Conservation (phyloP, 2,113 vertebrate species). For the Dendrocopos noguchii region DNA sequence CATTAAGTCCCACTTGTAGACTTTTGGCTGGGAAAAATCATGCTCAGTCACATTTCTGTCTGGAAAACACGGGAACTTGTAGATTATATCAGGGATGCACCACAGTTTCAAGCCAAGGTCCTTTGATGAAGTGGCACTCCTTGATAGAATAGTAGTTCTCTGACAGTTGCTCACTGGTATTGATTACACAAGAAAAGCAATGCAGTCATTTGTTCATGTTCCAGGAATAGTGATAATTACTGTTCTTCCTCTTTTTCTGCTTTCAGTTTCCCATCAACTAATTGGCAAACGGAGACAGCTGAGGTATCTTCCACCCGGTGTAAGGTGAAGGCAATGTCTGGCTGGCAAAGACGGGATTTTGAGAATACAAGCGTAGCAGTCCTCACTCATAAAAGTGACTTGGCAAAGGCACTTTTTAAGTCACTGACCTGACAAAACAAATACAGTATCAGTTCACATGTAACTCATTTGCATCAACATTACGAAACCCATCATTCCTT, state of each 20-base stretch:
- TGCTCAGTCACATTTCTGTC: conserved; percentile 76
- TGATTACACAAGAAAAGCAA: conserved; percentile 53
- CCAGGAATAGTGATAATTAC: conserved; percentile 24
- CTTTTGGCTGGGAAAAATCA: conserved; percentile 74
- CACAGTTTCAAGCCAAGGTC: conserved; percentile 71
- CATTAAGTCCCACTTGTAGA: conserved; percentile 79
- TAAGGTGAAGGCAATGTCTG: conserved; percentile 68
- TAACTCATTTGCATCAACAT: conserved; percentile 15
- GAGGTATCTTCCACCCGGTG: conserved; percentile 74
- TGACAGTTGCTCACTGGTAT: conserved; percentile 55
- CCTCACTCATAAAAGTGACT: conserved; percentile 75
- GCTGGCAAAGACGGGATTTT: conserved; percentile 58
- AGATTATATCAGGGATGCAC: conserved; percentile 56
- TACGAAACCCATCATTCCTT: neutral
- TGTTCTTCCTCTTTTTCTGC: conserved; percentile 46
- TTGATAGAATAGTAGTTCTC: conserved; percentile 56
- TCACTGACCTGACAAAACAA: conserved; percentile 82
- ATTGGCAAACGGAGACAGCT: conserved; percentile 70
- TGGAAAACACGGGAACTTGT: conserved; percentile 38
- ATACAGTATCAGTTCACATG: conserved; percentile 57
- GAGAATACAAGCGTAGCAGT: conserved; percentile 47
- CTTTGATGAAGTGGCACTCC: conserved; percentile 74
- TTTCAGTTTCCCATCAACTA: conserved; percentile 67
- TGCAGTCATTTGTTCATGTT: conserved; percentile 69
- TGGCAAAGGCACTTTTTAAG: conserved; percentile 85